These are phyloP conservation scores for Hypocryptadius cinnamomeus DNA, from an alignment of 2,113 vertebrate genomes.

Conservation along the genomic window DNA sequence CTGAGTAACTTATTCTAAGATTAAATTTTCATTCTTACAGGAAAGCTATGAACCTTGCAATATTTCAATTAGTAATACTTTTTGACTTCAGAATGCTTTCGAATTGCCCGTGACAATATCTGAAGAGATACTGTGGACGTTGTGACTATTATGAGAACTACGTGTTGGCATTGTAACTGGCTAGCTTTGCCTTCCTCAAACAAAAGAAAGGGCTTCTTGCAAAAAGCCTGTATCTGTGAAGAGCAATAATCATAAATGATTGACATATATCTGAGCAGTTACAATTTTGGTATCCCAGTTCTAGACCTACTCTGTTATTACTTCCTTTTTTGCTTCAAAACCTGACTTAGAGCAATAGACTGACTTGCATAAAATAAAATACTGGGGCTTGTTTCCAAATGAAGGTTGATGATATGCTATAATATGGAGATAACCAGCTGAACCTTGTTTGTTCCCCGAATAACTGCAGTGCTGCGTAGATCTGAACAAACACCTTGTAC, in stretches of 20 bases:
- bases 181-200: not conserved
- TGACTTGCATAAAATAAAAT: not conserved
- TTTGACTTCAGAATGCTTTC: not conserved
- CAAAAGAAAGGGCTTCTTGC: not conserved
- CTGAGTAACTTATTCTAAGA: conserved; percentile 4
- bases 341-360: not conserved
- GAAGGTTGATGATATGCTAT: not conserved
- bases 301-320: not conserved
- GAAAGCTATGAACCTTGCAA: conserved; percentile 30
- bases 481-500: not conserved
- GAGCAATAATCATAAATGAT: not conserved
- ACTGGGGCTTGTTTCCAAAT: not conserved
- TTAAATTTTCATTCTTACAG: conserved; percentile 24
- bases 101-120: not conserved
- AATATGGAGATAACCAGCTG: not conserved
- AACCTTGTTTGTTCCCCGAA: not conserved
- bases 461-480: not conserved
- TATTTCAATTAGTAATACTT: conserved; percentile 14
- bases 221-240: not conserved
- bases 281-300: not conserved
- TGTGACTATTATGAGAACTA: not conserved
- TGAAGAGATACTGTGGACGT: not conserved
- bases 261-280: not conserved
- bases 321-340: not conserved
- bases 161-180: not conserved